A percentile compares a stretch with the other conserved stretches of the same genome.
Evolutionary conservation across 2,888 invertebrate genomes (phyloP).

Genomic region (Agapostemon virescens): DNA sequence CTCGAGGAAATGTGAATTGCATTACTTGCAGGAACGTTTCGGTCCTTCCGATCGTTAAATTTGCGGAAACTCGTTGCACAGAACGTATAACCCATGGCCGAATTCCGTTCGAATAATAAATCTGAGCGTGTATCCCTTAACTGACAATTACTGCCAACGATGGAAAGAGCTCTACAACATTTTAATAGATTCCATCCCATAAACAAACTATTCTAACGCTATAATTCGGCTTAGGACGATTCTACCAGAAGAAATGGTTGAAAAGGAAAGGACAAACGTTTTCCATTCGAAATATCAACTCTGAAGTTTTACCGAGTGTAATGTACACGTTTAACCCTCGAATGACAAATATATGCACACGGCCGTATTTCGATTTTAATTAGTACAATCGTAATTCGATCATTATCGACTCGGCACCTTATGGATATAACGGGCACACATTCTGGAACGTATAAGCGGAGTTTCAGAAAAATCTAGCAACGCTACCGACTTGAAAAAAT

Average conservation of each 20-base stretch:
- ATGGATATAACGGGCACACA: too few species aligned
- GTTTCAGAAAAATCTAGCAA: too few species aligned
- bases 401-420: too few species aligned
- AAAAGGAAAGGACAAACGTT: neutral
- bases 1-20: constrained; percentile 47
- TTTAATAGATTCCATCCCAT: neutral
- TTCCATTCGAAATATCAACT: neutral
- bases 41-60: constrained; percentile 42
- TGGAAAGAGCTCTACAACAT: neutral
- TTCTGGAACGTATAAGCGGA: too few species aligned
- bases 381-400: too few species aligned
- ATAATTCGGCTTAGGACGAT: too few species aligned
- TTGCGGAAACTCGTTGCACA: constrained; percentile 19
- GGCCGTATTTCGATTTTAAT: too few species aligned
- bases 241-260: too few species aligned
- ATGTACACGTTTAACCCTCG: too few species aligned
- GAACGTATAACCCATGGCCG: constrained; percentile 3
- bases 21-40: constrained; percentile 33
- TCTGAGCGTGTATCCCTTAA: neutral
- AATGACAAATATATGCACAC: too few species aligned
- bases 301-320: too few species aligned
- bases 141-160: neutral
- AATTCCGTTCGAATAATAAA: neutral
- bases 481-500: too few species aligned
- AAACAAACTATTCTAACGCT: neutral